Evolutionary conservation across 2,113 vertebrate species (phyloP), one percentile per base, ranked within the genome.

Genomic region (Colaptes auratus): DNA sequence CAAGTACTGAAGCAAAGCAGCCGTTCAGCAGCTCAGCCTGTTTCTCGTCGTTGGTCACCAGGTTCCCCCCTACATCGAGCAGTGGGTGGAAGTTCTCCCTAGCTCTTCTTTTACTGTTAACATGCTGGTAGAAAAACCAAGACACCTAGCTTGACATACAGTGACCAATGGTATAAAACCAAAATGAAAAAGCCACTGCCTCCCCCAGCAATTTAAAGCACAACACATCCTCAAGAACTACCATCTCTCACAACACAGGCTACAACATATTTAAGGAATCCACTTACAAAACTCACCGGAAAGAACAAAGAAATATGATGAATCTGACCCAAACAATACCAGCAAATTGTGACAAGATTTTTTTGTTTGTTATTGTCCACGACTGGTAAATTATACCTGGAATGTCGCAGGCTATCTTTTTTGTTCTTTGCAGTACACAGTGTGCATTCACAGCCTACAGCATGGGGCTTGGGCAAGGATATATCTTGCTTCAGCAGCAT

Each of bases 391-490:
- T 60, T 89, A 91, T 91, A 98, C 99, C 99, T 99, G 96, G 99
- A 99, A 97, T 99, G 99, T 27, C 99, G 97, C 7, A 99, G 97
- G 91, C 99, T 99, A 88, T 99, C 99, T 93, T 99, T 99, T 97
- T 99, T 99, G 98, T 99, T 99, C 96, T 99, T 99, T 94, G 99
- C 99, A 56, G 99, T 99, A 97, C 99, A 99, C 69, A 99, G 96
- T 0, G 98, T 99, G 91, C 99, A 99, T 86, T 99, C 99, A 95
- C 99, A 99, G 95, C 99, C 99, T 12, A 99, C 99, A 16, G 99
- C 99, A 59, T 99, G 99, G 30, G 99, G 99, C 86, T 99, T 98
- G 25, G 99, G 99, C 58, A 99, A 98, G 3, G 99, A 99, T 89
- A 99, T 99, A 90, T 99, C 99, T 96, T 99, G 99, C 89, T 99